phyloP scores from a whole-genome alignment of 2,113 vertebrate genomes.

The Ranitomeya variabilis region DNA sequence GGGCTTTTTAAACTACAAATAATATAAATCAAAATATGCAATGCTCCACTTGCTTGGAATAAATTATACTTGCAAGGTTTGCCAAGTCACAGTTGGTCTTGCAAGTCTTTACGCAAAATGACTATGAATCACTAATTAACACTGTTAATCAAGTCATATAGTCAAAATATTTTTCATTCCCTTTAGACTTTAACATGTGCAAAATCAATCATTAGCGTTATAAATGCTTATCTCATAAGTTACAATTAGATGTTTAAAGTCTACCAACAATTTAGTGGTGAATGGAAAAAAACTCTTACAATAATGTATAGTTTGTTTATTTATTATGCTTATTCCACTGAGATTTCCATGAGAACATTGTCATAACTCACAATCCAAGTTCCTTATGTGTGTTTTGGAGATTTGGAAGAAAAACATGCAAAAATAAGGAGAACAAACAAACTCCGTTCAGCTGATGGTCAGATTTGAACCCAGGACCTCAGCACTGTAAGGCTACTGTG shows the following conservation, averaged over 20 bases:
- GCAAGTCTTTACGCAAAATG: constrained; percentile 35
- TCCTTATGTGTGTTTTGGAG: no score
- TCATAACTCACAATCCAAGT: no score
- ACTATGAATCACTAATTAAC: constrained; percentile 43
- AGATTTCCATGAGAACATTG: no score
- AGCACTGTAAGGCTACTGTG: no score
- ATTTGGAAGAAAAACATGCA: no score
- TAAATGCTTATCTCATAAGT: neutral
- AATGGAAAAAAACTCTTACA: neutral
- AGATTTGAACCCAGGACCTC: no score
- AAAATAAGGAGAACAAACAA: no score
- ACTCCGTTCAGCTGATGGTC: no score
- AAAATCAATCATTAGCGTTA: constrained; percentile 10
- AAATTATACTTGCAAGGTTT: constrained; percentile 33
- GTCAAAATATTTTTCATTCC: constrained; percentile 45
- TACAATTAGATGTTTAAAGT: neutral
- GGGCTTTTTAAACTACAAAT: neutral
- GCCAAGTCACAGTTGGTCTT: constrained; percentile 52
- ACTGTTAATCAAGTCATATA: constrained; percentile 34
- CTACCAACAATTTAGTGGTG: neutral
- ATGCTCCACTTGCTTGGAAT: constrained; percentile 29
- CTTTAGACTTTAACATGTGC: constrained; percentile 15
- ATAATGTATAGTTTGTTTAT: neutral
- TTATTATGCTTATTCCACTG: no score
- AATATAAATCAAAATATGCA: constrained; percentile 34